Evolutionary conservation across 2,888 invertebrate genomes (phyloP), one percentile per base, ranked within the genome.

Genomic region (Rotaria socialis): DNA sequence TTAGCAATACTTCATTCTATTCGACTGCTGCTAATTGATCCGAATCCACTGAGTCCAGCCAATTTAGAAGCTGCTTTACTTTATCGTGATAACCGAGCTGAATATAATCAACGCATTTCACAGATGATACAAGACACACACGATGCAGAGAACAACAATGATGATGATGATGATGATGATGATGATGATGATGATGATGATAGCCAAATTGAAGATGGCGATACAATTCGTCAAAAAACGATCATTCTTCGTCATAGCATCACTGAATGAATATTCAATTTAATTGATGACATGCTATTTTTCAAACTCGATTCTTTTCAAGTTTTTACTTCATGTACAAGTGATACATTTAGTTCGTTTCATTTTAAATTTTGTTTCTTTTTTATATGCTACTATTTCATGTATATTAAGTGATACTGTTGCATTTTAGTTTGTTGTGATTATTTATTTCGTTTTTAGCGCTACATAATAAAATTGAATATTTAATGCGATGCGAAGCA

Each of bases 61-160:
- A 80, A 80, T 80, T 47, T 80, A 80, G 80, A 80, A 80, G 80
- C 80, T 4, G 80, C 80, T 10, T 14, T 80, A 24, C n/a, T 80
- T 22, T 80, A 47, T 80, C 80, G 80, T 16, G 80, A 80, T 80
- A 47, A 80, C 47, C 80, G 80, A 80, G 24, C 8, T 7, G 80
- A 80, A 47, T 80, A 80, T 24, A 47, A 80, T 80, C 80, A 35
- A 24, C 80, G 80, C 6, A n/a, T 80, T n/a, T 4, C n/a, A 43
- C 3, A 43, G 22, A 43, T 47, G 80, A 80, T 80, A 11, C 80
- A 80, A 11, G 80, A 80, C 19, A 16, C 80, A 80, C 47, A 47
- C 22, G 80, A 80, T 47, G 6, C 43, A 0, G 11, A 47, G 22
- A 47, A 80, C 14, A 47, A 80, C 8, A 47, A 80, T 22, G 80